These are phyloP conservation scores for Lagenorhynchus albirostris DNA, from an alignment of 2,113 vertebrate genomes.

Conservation along the genomic window DNA sequence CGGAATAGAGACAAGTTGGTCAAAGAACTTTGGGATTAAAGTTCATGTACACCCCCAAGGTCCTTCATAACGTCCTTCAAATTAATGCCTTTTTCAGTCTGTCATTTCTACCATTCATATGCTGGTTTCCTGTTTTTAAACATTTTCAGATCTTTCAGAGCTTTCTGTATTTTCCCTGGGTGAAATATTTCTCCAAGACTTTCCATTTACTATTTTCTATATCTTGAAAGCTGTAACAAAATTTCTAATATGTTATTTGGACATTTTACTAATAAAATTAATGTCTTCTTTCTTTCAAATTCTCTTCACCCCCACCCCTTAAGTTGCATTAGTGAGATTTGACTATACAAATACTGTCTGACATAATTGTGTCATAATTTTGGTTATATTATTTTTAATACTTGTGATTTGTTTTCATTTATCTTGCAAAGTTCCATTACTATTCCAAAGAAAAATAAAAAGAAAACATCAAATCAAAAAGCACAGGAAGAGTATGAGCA, in stretches of 20 bases:
- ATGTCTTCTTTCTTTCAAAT: not conserved
- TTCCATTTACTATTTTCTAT: not conserved
- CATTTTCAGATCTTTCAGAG: not conserved
- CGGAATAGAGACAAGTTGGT: not conserved
- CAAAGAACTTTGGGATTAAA: not conserved
- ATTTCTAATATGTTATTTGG: not conserved
- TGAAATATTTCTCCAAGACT: not conserved
- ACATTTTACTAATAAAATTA: not conserved
- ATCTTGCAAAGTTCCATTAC: conserved; percentile 78
- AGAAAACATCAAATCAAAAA: conserved; percentile 92
- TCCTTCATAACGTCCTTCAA: not conserved
- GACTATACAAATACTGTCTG: not conserved
- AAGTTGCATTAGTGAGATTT: not conserved
- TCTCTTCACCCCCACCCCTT: not conserved
- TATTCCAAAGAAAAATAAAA: conserved; percentile 82
- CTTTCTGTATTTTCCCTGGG: not conserved
- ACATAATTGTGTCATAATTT: not conserved
- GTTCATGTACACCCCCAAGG: not conserved
- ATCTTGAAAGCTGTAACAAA: not conserved
- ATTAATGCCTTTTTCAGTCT: not conserved
- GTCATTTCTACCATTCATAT: not conserved
- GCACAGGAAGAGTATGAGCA: conserved; percentile 92
- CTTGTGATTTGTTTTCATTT: not conserved
- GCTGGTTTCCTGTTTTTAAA: not conserved
- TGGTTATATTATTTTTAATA: not conserved